A percentile compares a stretch with the other conserved stretches of the same genome.
These are phyloP conservation scores for Thymelicus acteon DNA, from an alignment of 2,888 invertebrate genomes.

Conservation along the genomic window DNA sequence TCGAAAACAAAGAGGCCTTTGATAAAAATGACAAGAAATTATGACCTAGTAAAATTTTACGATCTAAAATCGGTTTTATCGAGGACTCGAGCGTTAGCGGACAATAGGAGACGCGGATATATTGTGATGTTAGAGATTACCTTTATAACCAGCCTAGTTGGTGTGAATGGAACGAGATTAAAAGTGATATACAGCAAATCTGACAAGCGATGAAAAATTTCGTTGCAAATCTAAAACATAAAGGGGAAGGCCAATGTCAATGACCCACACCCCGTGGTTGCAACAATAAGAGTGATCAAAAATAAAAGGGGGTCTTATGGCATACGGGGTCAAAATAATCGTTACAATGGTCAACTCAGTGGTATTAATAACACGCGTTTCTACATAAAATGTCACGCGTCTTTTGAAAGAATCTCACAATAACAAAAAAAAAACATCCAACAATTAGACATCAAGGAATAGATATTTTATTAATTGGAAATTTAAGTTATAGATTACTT, in stretches of 20 bases:
- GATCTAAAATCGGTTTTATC: constrained; percentile 26
- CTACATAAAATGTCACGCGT: constrained; percentile 40
- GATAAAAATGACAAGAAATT: constrained; percentile 13
- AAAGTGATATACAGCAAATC: constrained; percentile 74
- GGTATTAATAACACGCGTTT: constrained; percentile 39
- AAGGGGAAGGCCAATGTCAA: constrained; percentile 80
- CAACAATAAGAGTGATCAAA: constrained; percentile 72
- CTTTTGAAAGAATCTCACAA: not conserved
- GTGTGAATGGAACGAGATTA: constrained; percentile 54
- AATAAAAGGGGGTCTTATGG: constrained; percentile 74
- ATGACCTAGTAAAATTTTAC: constrained; percentile 25
- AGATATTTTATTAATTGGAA: too few species aligned
- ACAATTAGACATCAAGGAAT: too few species aligned
- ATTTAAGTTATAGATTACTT: too few species aligned
- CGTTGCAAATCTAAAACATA: constrained; percentile 70
- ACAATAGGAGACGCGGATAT: constrained; percentile 37
- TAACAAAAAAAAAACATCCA: too few species aligned
- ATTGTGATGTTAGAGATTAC: constrained; percentile 53
- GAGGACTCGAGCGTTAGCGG: not conserved
- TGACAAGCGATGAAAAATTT: constrained; percentile 72
- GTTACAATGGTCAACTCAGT: constrained; percentile 66
- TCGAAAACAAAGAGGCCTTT: not conserved
- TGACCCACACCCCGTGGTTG: constrained; percentile 75
- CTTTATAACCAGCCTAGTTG: constrained; percentile 38
- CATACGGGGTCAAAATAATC: constrained; percentile 75